These are phyloP conservation scores for Leucoma salicis DNA, from an alignment of 2,888 invertebrate species.

Conservation along the genomic window DNA sequence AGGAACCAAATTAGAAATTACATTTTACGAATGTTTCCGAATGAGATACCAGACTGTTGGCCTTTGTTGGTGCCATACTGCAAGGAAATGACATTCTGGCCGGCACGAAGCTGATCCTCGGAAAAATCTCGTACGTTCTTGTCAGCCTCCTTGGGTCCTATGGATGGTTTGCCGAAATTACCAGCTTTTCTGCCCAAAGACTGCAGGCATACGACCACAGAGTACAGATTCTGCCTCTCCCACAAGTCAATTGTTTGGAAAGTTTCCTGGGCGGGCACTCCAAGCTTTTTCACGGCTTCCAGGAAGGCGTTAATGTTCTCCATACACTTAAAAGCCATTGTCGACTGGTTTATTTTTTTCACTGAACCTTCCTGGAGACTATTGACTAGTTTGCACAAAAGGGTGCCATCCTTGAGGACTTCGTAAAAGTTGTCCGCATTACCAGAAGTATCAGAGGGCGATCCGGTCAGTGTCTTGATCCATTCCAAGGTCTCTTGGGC, in stretches of 20 bases:
- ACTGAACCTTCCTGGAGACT: constrained; percentile 92
- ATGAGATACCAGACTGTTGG: constrained; percentile 96
- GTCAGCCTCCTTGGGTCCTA: constrained; percentile 98
- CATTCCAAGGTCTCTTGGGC: constrained; percentile 96
- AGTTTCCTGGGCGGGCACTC: constrained; percentile 96
- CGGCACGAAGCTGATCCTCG: constrained; percentile 96
- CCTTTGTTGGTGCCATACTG: constrained; percentile 99
- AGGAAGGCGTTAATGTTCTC: constrained; percentile 98
- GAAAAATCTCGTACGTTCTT: constrained; percentile 96
- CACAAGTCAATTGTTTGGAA: constrained; percentile 99
- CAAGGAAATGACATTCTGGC: constrained; percentile 95
- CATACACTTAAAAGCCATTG: constrained; percentile 99
- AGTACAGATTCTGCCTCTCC: constrained; percentile 97
- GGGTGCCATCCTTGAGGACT: constrained; percentile 93
- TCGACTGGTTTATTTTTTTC: constrained; percentile 94
- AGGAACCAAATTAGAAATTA: constrained; percentile 72
- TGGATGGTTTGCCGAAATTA: constrained; percentile 91
- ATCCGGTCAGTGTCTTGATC: constrained; percentile 93
- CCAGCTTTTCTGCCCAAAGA: constrained; percentile 96
- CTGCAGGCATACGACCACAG: constrained; percentile 97
- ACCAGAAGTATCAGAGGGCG: constrained; percentile 91
- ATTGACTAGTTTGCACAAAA: constrained; percentile 95
- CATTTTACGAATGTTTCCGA: constrained; percentile 98
- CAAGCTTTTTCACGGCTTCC: constrained; percentile 90
- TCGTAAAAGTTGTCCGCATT: constrained; percentile 95